Percentiles rank a stretch among this genome's conserved stretches.
Conservation (phyloP, 2,113 vertebrate genomes). For the Conger conger region DNA sequence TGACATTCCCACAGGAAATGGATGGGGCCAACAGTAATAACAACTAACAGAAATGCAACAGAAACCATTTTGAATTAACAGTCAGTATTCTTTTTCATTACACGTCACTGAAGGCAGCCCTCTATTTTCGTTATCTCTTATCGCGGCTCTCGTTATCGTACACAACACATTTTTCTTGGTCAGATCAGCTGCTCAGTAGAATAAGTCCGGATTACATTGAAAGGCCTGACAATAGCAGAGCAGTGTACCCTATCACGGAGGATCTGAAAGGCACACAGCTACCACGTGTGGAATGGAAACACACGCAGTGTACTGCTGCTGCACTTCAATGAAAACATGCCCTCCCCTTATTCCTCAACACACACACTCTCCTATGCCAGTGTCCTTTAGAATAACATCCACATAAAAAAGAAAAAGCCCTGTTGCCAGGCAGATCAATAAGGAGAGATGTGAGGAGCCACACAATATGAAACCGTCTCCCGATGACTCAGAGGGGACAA, state of each 20-base stretch:
- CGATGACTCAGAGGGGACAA: constrained; percentile 11
- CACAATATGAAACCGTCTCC: background rate
- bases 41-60: background rate
- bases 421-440: background rate
- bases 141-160: background rate
- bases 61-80: background rate
- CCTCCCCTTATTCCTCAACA: background rate
- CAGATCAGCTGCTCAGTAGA: background rate
- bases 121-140: background rate
- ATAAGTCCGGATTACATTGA: background rate
- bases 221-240: background rate
- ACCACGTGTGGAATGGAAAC: background rate
- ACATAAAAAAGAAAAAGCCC: background rate
- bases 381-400: background rate
- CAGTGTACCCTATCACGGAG: background rate
- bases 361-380: background rate
- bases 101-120: background rate
- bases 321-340: background rate
- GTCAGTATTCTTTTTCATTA: background rate
- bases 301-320: background rate
- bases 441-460: background rate
- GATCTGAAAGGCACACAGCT: background rate
- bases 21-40: background rate
- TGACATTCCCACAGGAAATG: background rate
- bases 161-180: background rate